phyloP scores from a whole-genome alignment of 2,888 invertebrate genomes.

The Tuberolachnus salignus region DNA sequence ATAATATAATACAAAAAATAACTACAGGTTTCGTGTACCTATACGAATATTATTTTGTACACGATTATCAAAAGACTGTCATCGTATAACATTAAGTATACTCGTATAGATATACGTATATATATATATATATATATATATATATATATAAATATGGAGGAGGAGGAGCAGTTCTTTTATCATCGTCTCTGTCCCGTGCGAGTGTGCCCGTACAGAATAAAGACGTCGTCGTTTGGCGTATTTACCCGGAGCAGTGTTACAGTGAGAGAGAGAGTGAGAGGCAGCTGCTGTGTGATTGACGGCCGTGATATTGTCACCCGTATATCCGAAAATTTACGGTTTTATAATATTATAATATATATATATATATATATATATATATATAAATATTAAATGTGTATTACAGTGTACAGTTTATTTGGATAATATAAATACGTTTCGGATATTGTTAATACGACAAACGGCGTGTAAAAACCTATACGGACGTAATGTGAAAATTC shows the following conservation, averaged over 20 bases:
- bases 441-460: too few relatives aligned
- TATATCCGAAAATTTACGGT: conserved; percentile 39
- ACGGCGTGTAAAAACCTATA: too few relatives aligned
- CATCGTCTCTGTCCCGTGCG: background rate
- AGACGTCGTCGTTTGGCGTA: conserved; percentile 29
- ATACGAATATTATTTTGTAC: background rate
- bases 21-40: background rate
- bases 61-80: conserved; percentile 21
- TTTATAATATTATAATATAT: background rate
- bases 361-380: background rate
- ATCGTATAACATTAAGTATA: too few relatives aligned
- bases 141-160: too few relatives aligned
- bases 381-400: background rate
- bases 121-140: too few relatives aligned
- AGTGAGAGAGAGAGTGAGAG: too few relatives aligned
- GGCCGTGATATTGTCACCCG: conserved; percentile 34
- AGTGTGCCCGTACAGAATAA: conserved; percentile 9
- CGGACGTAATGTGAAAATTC: too few relatives aligned
- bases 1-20: too few relatives aligned
- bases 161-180: too few relatives aligned
- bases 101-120: too few relatives aligned
- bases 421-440: conserved; percentile 1
- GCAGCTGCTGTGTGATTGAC: conserved; percentile 28
- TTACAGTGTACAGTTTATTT: too few relatives aligned
- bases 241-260: too few relatives aligned